Evolutionary conservation across 2,113 vertebrate genomes (phyloP), one percentile per base, ranked within the genome.

Genomic region (Cinclus cinclus): DNA sequence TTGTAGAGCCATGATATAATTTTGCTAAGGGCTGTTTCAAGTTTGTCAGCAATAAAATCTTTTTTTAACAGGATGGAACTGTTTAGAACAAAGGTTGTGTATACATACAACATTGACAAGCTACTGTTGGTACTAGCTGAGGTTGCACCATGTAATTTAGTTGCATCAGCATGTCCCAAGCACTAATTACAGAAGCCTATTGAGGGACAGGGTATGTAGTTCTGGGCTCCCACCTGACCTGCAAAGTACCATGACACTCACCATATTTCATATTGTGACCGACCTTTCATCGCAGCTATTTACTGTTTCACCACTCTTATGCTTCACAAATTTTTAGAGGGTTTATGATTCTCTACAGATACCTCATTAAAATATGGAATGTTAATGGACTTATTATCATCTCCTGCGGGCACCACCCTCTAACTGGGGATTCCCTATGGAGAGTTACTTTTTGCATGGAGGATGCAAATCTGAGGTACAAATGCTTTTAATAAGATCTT

Each of bases 321-420:
- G 64, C 44, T 75, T 81, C 76, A 75, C 33, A 75, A 56, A 47
- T 44, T 80, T 83, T 63, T 86, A 67, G 47, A 35, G n/a, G 21
- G 63, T 93, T 89, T 92, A 39, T 56, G 15, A 44, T 55, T 92
- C 47, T 65, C 24, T 59, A 44, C 47, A 63, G 56, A 59, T 63
- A 44, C 7, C 31, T 92, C 33, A 75, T 90, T 81, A 77, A 92
- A 92, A 90, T 56, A 70, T 25, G 11, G 71, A 93, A 60, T 70
- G 25, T 25, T 93, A 93, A 80, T 83, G 15, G 33, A 14, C 19
- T 83, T 86, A 73, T 63, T 92, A 85, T 20, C 37, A 62, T 70
- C 46, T 63, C 18, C 35, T 78, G 15, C 52, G 56, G 47, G 31
- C 11, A 47, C 35, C 7, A 37, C 35, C 10, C 19, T 91, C 19